phyloP scores from a whole-genome alignment of 2,888 invertebrate species.

The Drosophila prolongata region DNA sequence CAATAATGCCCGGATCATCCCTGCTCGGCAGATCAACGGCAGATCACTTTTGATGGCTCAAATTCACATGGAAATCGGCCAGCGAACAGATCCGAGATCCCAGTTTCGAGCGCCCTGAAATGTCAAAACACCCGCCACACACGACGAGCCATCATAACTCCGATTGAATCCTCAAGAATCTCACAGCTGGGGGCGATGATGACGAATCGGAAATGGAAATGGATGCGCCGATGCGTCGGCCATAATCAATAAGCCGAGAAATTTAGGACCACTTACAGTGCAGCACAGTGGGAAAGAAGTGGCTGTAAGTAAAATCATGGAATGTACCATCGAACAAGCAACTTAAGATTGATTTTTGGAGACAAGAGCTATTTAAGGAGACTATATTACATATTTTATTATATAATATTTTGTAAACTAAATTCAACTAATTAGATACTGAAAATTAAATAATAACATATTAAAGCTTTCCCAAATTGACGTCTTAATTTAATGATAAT shows the following conservation, averaged over 20 bases:
- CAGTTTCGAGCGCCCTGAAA: constrained; percentile 32
- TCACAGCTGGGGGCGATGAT: constrained; percentile 56
- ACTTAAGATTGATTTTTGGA: no score
- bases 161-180: constrained; percentile 32
- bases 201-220: constrained; percentile 76
- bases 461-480: no score
- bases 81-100: constrained; percentile 2
- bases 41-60: constrained; percentile 69
- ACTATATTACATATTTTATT: no score
- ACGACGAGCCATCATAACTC: constrained; percentile 56
- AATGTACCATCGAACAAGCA: no score
- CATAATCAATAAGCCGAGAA: constrained; percentile 76
- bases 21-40: constrained; percentile 11
- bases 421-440: no score
- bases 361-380: no score
- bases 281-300: constrained; percentile 31
- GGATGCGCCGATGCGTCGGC: constrained; percentile 59
- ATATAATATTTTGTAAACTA: no score
- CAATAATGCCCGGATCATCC: constrained; percentile 62
- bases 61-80: constrained; percentile 66
- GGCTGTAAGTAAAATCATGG: background rate
- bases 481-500: no score
- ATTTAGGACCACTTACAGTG: constrained; percentile 63
- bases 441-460: no score
- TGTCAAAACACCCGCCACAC: constrained; percentile 79